Conservation (phyloP, 2,797 vertebrate species). For the Coracias cyanogaster region DNA sequence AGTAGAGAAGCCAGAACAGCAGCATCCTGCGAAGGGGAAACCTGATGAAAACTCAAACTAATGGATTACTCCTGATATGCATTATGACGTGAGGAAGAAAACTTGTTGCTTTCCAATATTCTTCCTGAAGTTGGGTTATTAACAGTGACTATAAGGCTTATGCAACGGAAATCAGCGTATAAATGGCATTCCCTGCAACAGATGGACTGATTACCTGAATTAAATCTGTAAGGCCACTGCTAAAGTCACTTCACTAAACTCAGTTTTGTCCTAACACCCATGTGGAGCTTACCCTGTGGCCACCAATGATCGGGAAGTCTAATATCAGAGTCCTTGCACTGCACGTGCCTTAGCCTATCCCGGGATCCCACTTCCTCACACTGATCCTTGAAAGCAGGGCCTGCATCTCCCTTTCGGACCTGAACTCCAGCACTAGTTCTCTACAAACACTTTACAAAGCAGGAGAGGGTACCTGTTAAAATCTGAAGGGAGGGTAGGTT, state of each 20-base stretch:
- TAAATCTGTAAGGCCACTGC: not conserved
- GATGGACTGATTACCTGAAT: not conserved
- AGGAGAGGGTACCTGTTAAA: not conserved
- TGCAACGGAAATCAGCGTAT: not conserved
- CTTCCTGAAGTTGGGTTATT: not conserved
- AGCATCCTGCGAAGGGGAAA: not conserved
- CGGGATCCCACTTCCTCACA: not conserved
- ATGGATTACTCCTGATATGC: not conserved
- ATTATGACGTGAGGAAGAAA: not conserved
- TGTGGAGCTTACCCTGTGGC: not conserved
- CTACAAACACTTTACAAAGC: not conserved
- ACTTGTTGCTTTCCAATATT: not conserved
- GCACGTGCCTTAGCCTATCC: not conserved
- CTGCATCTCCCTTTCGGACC: not conserved
- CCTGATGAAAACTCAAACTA: not conserved
- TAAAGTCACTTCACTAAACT: not conserved
- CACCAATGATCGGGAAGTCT: not conserved
- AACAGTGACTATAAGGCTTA: not conserved
- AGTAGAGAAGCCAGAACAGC: not conserved
- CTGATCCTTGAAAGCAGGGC: not conserved
- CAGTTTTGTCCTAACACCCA: not conserved
- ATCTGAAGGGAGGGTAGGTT: not conserved
- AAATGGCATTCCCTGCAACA: not conserved
- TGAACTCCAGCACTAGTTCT: not conserved
- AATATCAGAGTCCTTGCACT: not conserved